Evolutionary conservation across 1,140 invertebrate genomes (phyloP).

Genomic region (Apocrypta bakeri): DNA sequence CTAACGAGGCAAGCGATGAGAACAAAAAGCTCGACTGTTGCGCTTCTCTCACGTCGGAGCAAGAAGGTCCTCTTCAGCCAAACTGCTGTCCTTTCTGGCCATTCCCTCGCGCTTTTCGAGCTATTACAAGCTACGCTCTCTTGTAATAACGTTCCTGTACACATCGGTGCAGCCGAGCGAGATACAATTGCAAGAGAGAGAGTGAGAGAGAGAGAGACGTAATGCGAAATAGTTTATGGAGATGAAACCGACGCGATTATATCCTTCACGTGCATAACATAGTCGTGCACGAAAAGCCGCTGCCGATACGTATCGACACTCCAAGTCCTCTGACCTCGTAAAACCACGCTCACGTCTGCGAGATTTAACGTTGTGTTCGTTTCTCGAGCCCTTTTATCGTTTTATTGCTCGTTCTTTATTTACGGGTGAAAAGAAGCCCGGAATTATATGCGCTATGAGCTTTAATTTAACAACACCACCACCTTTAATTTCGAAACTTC

Average conservation of each 20-base stretch:
- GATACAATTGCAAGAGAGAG: neutral
- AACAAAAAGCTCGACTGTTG: no score
- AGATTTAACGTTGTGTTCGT: neutral
- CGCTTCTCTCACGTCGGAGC: no score
- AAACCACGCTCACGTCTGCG: neutral
- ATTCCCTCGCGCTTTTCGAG: neutral
- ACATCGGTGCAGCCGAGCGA: neutral
- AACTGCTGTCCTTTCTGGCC: neutral
- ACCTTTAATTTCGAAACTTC: neutral
- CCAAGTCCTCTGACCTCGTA: slow-evolving; percentile 23
- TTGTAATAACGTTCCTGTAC: neutral
- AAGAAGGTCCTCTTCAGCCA: neutral
- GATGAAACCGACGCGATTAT: slow-evolving; percentile 38
- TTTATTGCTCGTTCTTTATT: slow-evolving; percentile 29
- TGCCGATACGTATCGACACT: neutral
- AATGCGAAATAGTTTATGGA: slow-evolving; percentile 42
- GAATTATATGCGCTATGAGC: neutral
- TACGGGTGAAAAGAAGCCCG: neutral
- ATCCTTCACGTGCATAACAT: neutral
- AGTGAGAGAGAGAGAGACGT: neutral
- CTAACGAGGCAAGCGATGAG: no score
- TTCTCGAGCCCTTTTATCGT: neutral
- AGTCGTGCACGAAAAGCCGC: neutral
- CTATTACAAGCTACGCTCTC: neutral
- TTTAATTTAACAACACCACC: slow-evolving; percentile 15